These are phyloP conservation scores for Etheostoma nigrum DNA, from an alignment of 2,797 vertebrate species.

Conservation along the genomic window DNA sequence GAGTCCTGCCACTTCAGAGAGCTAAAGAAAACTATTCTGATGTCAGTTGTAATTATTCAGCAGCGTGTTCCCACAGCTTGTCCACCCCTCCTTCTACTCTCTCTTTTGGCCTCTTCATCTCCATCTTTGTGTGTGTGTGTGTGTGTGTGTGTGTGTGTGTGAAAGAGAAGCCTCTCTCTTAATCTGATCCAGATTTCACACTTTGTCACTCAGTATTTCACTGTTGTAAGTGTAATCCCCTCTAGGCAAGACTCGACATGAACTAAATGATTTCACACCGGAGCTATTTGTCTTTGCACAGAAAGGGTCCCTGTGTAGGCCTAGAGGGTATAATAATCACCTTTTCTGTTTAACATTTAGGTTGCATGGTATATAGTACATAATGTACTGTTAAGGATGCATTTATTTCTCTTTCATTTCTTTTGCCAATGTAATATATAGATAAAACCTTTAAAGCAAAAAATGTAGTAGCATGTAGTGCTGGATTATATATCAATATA, in stretches of 20 bases:
- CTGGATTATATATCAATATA: not conserved
- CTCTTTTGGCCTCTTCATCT: constrained; percentile 8
- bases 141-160: constrained; percentile 28
- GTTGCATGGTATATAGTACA: not conserved
- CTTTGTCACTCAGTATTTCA: constrained; percentile 78
- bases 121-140: constrained; percentile 28
- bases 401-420: not conserved
- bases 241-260: constrained; percentile 79
- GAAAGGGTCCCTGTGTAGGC: constrained; percentile 19
- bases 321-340: constrained; percentile 29
- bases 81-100: constrained; percentile 37
- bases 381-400: not conserved
- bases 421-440: not conserved
- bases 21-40: constrained; percentile 85
- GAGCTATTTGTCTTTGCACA: constrained; percentile 74
- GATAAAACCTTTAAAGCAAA: too few relatives aligned
- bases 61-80: constrained; percentile 76
- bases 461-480: not conserved
- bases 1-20: constrained; percentile 84
- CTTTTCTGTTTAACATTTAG: constrained; percentile 26
- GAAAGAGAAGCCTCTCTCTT: constrained; percentile 67
- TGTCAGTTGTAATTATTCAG: constrained; percentile 84
- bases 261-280: constrained; percentile 81
- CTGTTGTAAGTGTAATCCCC: constrained; percentile 74
- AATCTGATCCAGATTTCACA: constrained; percentile 83